phyloP scores from a whole-genome alignment of 1,140 invertebrate genomes.

The Maconellicoccus hirsutus region DNA sequence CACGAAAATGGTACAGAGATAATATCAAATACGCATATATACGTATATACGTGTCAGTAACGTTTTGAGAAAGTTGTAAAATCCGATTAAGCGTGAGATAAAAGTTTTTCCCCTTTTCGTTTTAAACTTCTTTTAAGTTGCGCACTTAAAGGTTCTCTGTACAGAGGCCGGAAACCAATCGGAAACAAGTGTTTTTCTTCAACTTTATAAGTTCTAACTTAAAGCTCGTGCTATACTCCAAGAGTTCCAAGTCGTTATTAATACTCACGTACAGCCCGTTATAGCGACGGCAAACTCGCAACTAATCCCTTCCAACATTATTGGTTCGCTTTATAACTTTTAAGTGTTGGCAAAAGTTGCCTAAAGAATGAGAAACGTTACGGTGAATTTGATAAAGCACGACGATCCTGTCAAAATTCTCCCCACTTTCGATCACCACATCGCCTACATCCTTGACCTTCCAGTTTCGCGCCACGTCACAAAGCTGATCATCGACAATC shows the following conservation, averaged over 20 bases:
- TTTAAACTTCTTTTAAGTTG: slow-evolving; percentile 9
- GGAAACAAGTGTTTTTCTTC: slow-evolving; percentile 6
- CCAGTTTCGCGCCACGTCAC: too few species aligned
- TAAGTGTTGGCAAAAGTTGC: neutral
- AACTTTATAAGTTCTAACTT: slow-evolving; percentile 1
- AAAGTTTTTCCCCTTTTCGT: slow-evolving; percentile 8
- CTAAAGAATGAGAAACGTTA: neutral
- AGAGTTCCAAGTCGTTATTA: neutral
- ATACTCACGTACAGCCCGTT: slow-evolving; percentile 7
- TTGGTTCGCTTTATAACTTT: slow-evolving; percentile 4
- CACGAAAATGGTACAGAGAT: neutral
- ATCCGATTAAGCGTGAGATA: slow-evolving; percentile 7
- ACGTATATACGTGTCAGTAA: slow-evolving; percentile 8
- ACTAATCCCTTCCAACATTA: neutral
- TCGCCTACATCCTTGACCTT: too few species aligned
- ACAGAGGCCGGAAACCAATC: slow-evolving; percentile 2
- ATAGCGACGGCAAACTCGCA: neutral
- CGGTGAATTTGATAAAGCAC: too few species aligned
- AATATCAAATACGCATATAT: neutral
- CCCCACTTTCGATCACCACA: too few species aligned
- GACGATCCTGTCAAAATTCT: too few species aligned
- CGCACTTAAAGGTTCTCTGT: neutral
- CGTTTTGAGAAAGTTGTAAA: slow-evolving; percentile 9
- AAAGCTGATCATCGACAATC: too few species aligned
- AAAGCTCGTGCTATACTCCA: neutral